Conservation (phyloP, 2,113 vertebrate genomes). For the Cyanocitta stelleri region DNA sequence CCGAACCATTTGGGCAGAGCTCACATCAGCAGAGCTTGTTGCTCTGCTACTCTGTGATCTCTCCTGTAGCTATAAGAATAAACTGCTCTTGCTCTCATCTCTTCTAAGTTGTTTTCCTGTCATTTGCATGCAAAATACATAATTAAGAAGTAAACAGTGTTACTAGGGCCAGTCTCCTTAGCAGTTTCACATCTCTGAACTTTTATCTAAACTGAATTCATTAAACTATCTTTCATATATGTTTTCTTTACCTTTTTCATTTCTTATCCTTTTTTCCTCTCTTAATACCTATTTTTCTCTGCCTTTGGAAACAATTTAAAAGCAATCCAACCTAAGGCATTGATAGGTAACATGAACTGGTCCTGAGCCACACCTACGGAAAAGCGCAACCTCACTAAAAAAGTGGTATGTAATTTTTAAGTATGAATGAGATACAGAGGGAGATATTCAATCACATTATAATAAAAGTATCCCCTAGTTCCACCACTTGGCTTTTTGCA, state of each 20-base stretch:
- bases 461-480: not conserved
- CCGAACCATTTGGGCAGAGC: not conserved
- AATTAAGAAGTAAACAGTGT: not conserved
- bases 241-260: not conserved
- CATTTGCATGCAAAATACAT: not conserved
- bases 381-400: not conserved
- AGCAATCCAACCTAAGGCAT: not conserved
- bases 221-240: not conserved
- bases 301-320: not conserved
- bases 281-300: not conserved
- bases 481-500: not conserved
- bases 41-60: not conserved
- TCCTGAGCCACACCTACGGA: not conserved
- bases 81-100: not conserved
- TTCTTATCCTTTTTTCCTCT: not conserved
- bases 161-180: not conserved
- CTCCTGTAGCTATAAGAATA: not conserved
- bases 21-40: not conserved
- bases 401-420: not conserved
- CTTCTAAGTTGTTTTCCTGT: not conserved
- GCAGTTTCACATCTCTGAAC: not conserved
- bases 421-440: not conserved
- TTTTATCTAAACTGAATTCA: not conserved
- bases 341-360: not conserved
- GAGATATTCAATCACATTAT: not conserved